Evolutionary conservation across 2,888 invertebrate species (phyloP).

Genomic region (Chloroclysta siterata): DNA sequence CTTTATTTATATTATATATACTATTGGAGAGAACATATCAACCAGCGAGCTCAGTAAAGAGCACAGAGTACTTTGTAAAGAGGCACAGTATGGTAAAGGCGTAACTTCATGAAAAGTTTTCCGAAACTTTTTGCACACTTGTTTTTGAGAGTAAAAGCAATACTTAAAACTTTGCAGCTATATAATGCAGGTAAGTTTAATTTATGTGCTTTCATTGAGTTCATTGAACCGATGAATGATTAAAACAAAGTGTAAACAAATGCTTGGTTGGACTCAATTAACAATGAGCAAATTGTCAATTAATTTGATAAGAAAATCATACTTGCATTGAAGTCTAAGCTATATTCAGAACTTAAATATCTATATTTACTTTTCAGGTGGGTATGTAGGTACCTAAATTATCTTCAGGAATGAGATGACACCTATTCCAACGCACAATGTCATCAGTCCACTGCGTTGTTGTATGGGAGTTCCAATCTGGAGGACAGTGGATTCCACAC

Average conservation of each 20-base stretch:
- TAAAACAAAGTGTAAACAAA: slow-evolving; percentile 11
- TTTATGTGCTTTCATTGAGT: slow-evolving; percentile 5
- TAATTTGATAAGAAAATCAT: no score
- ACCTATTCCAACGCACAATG: slow-evolving; percentile 57
- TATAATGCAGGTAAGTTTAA: neutral
- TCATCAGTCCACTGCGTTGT: slow-evolving; percentile 89
- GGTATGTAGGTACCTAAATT: neutral
- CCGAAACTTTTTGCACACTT: neutral
- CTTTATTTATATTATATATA: no score
- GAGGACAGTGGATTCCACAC: slow-evolving; percentile 92
- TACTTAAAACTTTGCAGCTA: neutral
- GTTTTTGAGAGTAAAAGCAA: no score
- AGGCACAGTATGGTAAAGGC: neutral
- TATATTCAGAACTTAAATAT: neutral
- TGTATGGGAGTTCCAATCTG: slow-evolving; percentile 92
- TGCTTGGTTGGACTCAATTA: slow-evolving; percentile 9
- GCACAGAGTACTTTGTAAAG: no score
- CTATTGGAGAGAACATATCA: no score
- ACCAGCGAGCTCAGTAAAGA: no score
- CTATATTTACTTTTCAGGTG: no score
- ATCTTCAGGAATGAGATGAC: slow-evolving; percentile 32
- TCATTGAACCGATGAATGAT: slow-evolving; percentile 8
- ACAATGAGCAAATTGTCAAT: slow-evolving; percentile 5
- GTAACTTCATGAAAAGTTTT: neutral
- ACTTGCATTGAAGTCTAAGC: no score